Percentiles rank a stretch among this genome's conserved stretches.
Evolutionary conservation across 2,888 invertebrate genomes (phyloP).

Genomic region (Lacanobia wlatinum): DNA sequence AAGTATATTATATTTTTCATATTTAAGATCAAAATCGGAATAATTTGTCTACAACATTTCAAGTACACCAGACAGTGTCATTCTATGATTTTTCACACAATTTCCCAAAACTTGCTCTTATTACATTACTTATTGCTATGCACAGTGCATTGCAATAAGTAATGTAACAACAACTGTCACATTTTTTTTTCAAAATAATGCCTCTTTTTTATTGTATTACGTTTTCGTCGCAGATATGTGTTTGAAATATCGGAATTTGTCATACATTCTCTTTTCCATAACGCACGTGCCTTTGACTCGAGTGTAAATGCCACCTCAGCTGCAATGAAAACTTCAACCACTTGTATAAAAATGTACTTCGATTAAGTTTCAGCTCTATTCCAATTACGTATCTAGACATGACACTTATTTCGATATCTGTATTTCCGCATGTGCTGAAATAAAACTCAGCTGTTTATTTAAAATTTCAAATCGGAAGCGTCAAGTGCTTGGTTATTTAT

Average conservation of each 20-base stretch:
- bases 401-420: not conserved
- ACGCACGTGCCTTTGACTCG: not conserved
- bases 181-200: too few species aligned
- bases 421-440: constrained; percentile 7
- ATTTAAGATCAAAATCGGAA: too few species aligned
- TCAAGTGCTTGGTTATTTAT: constrained; percentile 46
- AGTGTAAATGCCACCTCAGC: not conserved
- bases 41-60: not conserved
- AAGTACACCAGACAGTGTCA: too few species aligned
- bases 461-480: constrained; percentile 32
- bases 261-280: not conserved
- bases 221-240: too few species aligned
- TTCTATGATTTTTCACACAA: too few species aligned
- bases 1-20: not conserved
- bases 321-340: not conserved
- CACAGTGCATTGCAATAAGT: too few species aligned
- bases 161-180: too few species aligned
- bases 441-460: constrained; percentile 35
- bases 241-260: not conserved
- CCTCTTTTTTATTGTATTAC: too few species aligned
- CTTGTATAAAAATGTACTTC: not conserved
- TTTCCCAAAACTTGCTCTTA: too few species aligned
- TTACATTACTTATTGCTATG: too few species aligned
- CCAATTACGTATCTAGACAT: not conserved
- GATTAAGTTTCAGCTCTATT: constrained; percentile 1